phyloP scores from a whole-genome alignment of 2,113 vertebrate genomes.

The Physeter macrocephalus region DNA sequence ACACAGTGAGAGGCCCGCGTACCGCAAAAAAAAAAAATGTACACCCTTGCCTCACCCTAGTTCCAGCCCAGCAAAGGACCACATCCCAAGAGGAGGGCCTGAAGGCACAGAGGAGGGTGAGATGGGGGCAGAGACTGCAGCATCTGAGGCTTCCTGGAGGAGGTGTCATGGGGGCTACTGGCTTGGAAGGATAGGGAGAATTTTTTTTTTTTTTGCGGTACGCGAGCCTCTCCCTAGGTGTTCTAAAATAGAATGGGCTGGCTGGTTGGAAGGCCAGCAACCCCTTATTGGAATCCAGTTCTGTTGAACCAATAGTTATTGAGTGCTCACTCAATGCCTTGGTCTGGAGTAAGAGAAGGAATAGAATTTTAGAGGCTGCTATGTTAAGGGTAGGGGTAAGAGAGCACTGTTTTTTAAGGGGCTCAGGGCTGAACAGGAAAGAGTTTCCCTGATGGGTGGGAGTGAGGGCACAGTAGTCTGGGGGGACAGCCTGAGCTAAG shows the following conservation, averaged over 20 bases:
- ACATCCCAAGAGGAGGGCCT: neutral
- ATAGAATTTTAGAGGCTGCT: neutral
- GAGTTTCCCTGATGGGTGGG: neutral
- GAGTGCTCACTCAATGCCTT: neutral
- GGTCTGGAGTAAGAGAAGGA: neutral
- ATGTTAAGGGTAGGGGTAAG: neutral
- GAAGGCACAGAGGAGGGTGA: neutral
- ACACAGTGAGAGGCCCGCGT: too few relatives aligned
- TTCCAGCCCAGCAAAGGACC: neutral
- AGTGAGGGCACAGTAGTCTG: neutral
- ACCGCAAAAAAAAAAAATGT: too few relatives aligned
- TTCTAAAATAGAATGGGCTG: constrained; percentile 35
- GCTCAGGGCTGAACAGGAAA: accelerated
- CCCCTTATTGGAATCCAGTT: neutral
- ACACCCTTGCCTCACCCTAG: neutral
- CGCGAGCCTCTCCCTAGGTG: too few relatives aligned
- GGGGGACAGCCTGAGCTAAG: neutral
- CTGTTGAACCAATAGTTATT: neutral
- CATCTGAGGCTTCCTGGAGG: neutral
- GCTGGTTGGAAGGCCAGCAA: neutral
- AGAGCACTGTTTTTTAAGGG: neutral
- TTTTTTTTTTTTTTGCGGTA: neutral
- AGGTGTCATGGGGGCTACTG: neutral
- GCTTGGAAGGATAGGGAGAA: neutral
- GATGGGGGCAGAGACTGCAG: neutral